Base-by-base conservation (phyloP, 2,888 invertebrate species). In the Agriopis leucophaearia region DNA sequence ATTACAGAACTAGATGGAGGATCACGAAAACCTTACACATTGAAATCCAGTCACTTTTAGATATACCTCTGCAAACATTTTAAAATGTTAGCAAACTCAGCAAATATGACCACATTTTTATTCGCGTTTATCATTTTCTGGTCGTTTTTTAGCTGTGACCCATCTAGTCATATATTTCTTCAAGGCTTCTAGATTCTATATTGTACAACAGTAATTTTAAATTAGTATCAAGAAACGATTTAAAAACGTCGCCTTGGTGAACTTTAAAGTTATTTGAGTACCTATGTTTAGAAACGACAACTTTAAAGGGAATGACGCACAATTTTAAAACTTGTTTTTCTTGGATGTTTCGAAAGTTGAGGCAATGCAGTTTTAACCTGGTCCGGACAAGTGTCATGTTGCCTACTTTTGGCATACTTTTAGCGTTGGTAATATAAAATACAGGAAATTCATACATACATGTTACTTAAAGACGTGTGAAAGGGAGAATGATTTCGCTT, bases 261-360 rank as follows among this genome's bases (percentile, higher is more conserved):
- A 40, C 59, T 56, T 52, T 69, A 50, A 64, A 69, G 52, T 55
- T 65, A 58, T 57, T 8, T 59, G 9, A 55, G 27, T 27, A 52
- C 58, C 12, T 45, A n/a, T n/a, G n/a, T n/a, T 42, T 58, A 63
- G 48, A 48, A 57, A 48, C 52, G 66, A 13, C 56, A 57, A 52
- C 35, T 35, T 58, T 58, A 66, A 71, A 68, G 69, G 69, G 71
- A 71, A 68, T 73, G 69, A 69, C 64, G 59, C 66, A 74, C 69
- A n/a, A n/a, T n/a, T 68, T 66, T 70, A 72, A 77, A 83, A 81
- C 79, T 72, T 42, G 81, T 81, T 81, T 51, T 79, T 79, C 76
- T 73, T 71, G 67, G 72, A 75, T 76, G 77, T 88, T 89, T 90
- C 82, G 89, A 90, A 91, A 90, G 86, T 81, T 75, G 81, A 80